These are phyloP conservation scores for Cyclopterus lumpus DNA, from an alignment of 2,797 vertebrate genomes.

Conservation along the genomic window DNA sequence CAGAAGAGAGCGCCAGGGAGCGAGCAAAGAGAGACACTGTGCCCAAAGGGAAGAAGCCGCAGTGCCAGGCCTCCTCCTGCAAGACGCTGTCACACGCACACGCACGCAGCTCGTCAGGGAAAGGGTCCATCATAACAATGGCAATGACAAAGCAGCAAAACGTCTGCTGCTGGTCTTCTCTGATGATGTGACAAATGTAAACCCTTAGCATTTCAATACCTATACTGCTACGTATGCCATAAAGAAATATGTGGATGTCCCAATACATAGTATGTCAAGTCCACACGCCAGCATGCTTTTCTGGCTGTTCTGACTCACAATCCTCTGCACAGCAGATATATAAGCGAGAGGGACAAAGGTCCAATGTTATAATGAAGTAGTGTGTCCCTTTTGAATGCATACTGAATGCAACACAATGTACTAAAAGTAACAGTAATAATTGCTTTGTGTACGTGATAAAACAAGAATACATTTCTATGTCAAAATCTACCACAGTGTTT, in stretches of 20 bases:
- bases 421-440: too few species aligned
- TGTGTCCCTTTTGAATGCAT: too few species aligned
- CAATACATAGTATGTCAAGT: too few species aligned
- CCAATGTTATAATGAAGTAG: too few species aligned
- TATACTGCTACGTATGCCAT: not conserved
- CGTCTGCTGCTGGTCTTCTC: not conserved
- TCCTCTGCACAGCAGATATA: not conserved
- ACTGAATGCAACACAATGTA: too few species aligned
- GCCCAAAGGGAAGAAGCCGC: slow-evolving; percentile 41
- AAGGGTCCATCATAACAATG: not conserved
- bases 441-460: too few species aligned
- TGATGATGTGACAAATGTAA: not conserved
- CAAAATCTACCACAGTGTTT: too few species aligned
- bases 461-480: too few species aligned
- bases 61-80: slow-evolving; percentile 29
- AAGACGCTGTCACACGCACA: slow-evolving; percentile 23
- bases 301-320: not conserved
- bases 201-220: not conserved
- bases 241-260: too few species aligned
- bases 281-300: not conserved
- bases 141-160: not conserved
- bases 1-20: slow-evolving; percentile 44
- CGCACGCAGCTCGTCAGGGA: not conserved
- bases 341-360: not conserved
- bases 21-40: slow-evolving; percentile 30